These are phyloP conservation scores for Trochalopteron elliotii DNA, from an alignment of 2,113 vertebrate species.

Conservation along the genomic window DNA sequence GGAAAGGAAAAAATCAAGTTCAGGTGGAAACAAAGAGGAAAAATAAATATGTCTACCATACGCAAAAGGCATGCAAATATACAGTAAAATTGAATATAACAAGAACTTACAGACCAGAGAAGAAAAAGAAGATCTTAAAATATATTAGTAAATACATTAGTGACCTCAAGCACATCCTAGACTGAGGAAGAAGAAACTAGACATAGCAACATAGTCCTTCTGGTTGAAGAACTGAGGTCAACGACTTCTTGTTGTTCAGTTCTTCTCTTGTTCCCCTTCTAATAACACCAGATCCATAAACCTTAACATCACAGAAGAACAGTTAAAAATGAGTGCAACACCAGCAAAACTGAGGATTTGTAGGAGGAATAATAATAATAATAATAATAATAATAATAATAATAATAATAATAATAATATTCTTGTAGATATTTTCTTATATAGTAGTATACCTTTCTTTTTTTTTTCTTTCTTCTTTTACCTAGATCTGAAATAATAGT, in stretches of 20 bases:
- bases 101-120: not conserved
- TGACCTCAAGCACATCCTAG: not conserved
- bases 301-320: not conserved
- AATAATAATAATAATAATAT: not conserved
- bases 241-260: not conserved
- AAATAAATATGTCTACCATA: not conserved
- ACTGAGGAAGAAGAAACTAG: not conserved
- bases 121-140: not conserved
- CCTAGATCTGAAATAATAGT: not conserved
- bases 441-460: not conserved
- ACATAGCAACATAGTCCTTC: not conserved
- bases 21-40: not conserved
- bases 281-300: not conserved
- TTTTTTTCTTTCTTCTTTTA: not conserved
- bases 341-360: not conserved
- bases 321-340: not conserved
- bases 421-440: not conserved
- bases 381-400: not conserved
- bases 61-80: not conserved
- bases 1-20: not conserved
- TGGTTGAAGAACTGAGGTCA: rapidly evolving
- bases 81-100: not conserved
- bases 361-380: not conserved
- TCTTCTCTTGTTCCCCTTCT: not conserved
- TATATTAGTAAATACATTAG: not conserved